Evolutionary conservation across 37 sponge, comb jelly and placozoan genomes (phyloP), one percentile per base, ranked within the genome.

Genomic region (Tethya wilhelma): DNA sequence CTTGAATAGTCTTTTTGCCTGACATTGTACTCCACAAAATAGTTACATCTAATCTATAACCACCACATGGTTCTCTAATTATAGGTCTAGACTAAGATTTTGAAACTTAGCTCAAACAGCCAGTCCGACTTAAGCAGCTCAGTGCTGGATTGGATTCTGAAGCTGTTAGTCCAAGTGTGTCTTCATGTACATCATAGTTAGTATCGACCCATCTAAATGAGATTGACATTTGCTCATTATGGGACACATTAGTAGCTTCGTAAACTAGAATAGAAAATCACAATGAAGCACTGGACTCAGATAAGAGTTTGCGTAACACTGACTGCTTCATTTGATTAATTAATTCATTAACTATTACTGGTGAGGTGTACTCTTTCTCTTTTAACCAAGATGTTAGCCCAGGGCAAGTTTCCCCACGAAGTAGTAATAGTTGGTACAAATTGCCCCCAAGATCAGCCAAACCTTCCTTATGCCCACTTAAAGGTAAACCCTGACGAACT

Each of bases 201-300:
- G 30, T 23, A 77, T 86, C 80, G 6, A 79, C 74, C 87, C 80
- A 86, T 12, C 87, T 43, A 42, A 86, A 41, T 14, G 79, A 28
- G n/a, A 85, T 68, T 31, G 79, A 83, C 71, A 71, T 41, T 71
- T 71, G 49, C 49, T 71, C 71, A 17, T 84, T 25, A 62, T 84
- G 85, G 25, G 77, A 77, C 28, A 84, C 56, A 44, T 76, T 71
- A 58, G 85, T 77, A 42, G 78, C 85, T 67, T 84, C 85, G 69
- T 84, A 77, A 41, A 71, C 85, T 32, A 74, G 36, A 20, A 83
- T 34, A 30, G 84, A 37, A 57, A n/a, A n/a, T n/a, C n/a, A n/a
- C n/a, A n/a, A n/a, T n/a, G 68, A 5, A 9, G 55, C 56, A 46
- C 58, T 44, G 29, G 67, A 45, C 4, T 83, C 75, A 55, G 31